Base-by-base conservation (phyloP, 2,797 vertebrate genomes). In the Garrulus glandarius region DNA sequence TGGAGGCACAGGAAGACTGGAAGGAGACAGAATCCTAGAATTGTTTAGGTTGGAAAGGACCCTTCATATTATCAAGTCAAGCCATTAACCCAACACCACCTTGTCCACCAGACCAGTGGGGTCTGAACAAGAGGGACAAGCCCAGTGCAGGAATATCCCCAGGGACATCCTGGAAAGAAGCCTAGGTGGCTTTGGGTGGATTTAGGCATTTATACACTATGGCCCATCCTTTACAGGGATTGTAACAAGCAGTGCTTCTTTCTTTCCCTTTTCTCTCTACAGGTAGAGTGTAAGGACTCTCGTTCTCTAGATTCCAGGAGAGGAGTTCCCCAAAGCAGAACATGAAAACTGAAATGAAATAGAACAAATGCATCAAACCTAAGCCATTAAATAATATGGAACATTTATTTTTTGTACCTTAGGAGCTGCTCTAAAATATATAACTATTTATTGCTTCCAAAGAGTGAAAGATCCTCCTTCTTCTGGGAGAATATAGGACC, bases 331-430 rank as follows among this genome's bases (percentile, higher is more conserved):
- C 59, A 84, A 83, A 92, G 39, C 29, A 92, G 61, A 83, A 84
- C 3, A 3, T 50, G 92, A 50, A 29, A 52, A 71, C 60, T 57
- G 61, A 89, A 86, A 95, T 22, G 5, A 89, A 93, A 81, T 37
- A 86, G 22, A 78, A 44, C 13, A n/a, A 34, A 65, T 50, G 24
- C 70, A 80, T 79, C 63, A 80, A 93, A 95, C 32, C 37, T 32
- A 89, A 87, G 5, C 4, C 52, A 92, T 92, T 95, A 94, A 96
- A 92, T 90, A 95, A 93, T 96, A 96, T 15, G 56, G 94, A 95
- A 20, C 79, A 64, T 92, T 86, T 94, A 67, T 87, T 87, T 91
- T 77, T 49, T 53, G 16, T 65, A 61, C 30, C 34, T 43, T 78
- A 69, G 57, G 63, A 92, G 26, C 7, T 92, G 23, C 86, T 47